Evolutionary conservation across 2,797 vertebrate species (phyloP).

Genomic region (Sebastes diaconus): DNA sequence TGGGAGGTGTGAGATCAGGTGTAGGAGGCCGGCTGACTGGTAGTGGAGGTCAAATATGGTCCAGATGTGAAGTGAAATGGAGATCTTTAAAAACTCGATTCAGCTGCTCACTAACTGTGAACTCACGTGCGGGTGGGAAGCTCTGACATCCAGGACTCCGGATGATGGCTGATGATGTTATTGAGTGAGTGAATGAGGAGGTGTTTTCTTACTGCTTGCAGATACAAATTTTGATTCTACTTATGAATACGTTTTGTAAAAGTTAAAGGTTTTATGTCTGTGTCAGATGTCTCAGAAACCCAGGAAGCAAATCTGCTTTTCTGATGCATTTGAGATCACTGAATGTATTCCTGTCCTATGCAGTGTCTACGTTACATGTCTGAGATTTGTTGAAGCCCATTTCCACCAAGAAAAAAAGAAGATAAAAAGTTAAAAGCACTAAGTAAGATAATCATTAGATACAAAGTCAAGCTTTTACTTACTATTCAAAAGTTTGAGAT

Average conservation of each 20-base stretch:
- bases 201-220: neutral
- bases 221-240: neutral
- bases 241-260: too few relatives aligned
- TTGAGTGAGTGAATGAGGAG: neutral
- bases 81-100: neutral
- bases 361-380: too few relatives aligned
- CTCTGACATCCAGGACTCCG: neutral
- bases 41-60: slow-evolving; percentile 19
- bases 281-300: neutral
- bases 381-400: neutral
- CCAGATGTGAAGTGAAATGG: slow-evolving; percentile 44
- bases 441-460: neutral
- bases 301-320: neutral
- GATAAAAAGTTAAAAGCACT: neutral
- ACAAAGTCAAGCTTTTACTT: neutral
- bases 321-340: neutral
- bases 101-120: neutral
- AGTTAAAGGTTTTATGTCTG: neutral
- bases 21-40: neutral
- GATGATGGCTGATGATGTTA: neutral
- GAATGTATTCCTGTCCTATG: too few relatives aligned
- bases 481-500: neutral
- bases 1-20: slow-evolving; percentile 57
- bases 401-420: neutral
- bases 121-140: neutral